Percentiles rank a stretch among this genome's conserved stretches.
phyloP scores from a whole-genome alignment of 2,113 vertebrate species.

The Hystrix cristata region DNA sequence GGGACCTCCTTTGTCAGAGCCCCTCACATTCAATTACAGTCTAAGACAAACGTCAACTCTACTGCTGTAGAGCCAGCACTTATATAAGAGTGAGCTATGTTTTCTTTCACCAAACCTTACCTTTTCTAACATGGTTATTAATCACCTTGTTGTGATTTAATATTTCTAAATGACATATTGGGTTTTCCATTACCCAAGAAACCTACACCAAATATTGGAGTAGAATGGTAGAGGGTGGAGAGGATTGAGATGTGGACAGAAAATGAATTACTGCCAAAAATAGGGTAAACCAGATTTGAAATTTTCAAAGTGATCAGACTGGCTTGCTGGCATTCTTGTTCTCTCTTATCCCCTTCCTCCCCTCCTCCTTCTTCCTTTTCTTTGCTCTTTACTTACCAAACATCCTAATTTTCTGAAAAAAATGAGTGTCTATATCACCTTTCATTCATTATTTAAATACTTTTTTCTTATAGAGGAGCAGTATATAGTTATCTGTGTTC shows the following conservation, averaged over 20 bases:
- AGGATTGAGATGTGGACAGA: neutral
- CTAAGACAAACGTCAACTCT: constrained; percentile 12
- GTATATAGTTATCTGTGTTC: neutral
- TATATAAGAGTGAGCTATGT: constrained; percentile 44
- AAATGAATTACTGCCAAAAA: neutral
- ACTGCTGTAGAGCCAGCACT: neutral
- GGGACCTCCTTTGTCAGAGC: neutral
- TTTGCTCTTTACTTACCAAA: neutral
- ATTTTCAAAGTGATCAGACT: neutral
- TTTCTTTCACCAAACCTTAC: constrained; percentile 58
- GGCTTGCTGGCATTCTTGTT: neutral
- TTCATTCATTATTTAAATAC: neutral
- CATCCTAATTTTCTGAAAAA: neutral
- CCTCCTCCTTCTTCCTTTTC: too few species aligned
- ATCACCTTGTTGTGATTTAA: constrained; percentile 20
- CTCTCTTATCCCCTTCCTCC: rapidly evolving
- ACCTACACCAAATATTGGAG: neutral
- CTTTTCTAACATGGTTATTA: constrained; percentile 70
- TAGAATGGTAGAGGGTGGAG: rapidly evolving
- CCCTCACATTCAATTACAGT: constrained; percentile 48
- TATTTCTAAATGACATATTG: constrained; percentile 15
- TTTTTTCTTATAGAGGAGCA: neutral
- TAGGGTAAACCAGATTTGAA: neutral
- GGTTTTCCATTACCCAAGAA: neutral
- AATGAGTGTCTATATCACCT: neutral